Percentiles rank a stretch among this genome's conserved stretches.
Conservation (phyloP, 2,113 vertebrate species). For the Urocynchramus pylzowi region DNA sequence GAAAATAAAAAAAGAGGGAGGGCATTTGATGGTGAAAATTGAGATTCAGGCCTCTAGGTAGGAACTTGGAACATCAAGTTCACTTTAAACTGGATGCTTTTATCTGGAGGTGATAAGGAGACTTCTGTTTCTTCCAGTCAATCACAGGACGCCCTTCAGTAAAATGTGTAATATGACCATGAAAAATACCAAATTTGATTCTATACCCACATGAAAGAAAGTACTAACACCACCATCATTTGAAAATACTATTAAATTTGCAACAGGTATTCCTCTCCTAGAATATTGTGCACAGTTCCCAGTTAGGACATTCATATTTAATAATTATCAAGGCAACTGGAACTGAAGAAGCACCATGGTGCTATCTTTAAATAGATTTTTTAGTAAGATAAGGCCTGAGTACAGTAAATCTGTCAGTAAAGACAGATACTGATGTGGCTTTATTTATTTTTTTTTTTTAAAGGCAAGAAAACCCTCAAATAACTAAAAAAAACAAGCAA, state of each 20-base stretch:
- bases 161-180: background rate
- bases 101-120: background rate
- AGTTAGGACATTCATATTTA: background rate
- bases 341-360: background rate
- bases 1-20: background rate
- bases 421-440: too few relatives aligned
- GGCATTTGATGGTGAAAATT: background rate
- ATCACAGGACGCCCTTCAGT: background rate
- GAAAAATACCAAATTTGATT: background rate
- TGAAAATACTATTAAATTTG: background rate
- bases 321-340: background rate
- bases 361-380: too few relatives aligned
- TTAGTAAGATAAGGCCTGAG: too few relatives aligned
- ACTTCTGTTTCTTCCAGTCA: background rate
- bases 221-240: background rate
- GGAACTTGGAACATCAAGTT: background rate
- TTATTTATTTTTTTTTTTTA: too few relatives aligned
- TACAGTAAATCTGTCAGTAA: too few relatives aligned
- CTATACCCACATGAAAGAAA: background rate
- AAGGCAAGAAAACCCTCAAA: too few relatives aligned
- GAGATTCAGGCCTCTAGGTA: background rate
- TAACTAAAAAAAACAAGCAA: too few relatives aligned
- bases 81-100: background rate
- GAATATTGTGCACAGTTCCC: background rate
- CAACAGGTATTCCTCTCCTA: background rate